phyloP scores from a whole-genome alignment of 2,888 invertebrate species.

The Cryptus viduatorius region DNA sequence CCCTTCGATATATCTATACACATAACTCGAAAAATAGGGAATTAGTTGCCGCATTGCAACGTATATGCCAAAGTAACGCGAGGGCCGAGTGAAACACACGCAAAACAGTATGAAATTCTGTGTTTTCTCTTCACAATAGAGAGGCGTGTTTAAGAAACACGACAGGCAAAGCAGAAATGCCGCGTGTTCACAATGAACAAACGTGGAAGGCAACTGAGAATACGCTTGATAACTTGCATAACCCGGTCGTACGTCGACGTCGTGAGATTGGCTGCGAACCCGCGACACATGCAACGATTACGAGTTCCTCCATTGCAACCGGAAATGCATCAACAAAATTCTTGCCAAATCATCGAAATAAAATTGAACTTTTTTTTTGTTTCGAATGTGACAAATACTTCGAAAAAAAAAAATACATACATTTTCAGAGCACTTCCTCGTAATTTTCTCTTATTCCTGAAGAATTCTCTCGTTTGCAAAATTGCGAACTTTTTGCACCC shows the following conservation, averaged over 20 bases:
- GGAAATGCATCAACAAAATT: conserved; percentile 28
- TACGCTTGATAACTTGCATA: conserved; percentile 56
- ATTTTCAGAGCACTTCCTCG: no score
- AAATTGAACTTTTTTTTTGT: no score
- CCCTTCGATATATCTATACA: conserved; percentile 4
- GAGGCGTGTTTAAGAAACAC: conserved; percentile 64
- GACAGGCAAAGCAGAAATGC: conserved; percentile 37
- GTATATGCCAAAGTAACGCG: conserved; percentile 2
- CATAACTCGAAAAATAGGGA: conserved; percentile 35
- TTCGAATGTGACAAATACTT: no score
- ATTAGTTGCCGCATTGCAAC: conserved; percentile 53
- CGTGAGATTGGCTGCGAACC: conserved; percentile 9
- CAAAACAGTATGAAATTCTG: conserved; percentile 44
- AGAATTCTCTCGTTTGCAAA: no score
- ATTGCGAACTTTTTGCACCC: no score
- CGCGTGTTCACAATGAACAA: conserved; percentile 39
- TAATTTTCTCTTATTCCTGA: no score
- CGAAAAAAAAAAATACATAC: no score
- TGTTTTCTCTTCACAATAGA: conserved; percentile 55
- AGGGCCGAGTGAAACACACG: conserved; percentile 45
- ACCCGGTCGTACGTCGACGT: conserved; percentile 11
- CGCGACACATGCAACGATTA: conserved; percentile 16
- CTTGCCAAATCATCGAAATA: conserved; percentile 2
- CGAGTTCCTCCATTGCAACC: conserved; percentile 18
- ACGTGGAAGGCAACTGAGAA: conserved; percentile 11